These are phyloP conservation scores for Peromyscus attwateri DNA, from an alignment of 2,797 vertebrate genomes.

Conservation along the genomic window DNA sequence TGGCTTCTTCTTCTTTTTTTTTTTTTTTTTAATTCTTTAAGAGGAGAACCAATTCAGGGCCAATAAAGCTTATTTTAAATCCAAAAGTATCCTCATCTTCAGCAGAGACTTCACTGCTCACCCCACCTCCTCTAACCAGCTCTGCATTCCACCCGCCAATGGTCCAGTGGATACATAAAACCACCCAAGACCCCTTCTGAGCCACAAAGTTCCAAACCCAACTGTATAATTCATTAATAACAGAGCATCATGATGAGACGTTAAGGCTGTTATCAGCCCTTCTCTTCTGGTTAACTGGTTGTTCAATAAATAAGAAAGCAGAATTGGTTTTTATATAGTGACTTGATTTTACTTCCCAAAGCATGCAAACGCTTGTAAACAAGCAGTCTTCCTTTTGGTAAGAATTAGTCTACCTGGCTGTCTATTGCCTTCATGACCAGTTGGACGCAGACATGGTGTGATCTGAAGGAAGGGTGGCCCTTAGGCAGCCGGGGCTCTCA, in stretches of 20 bases:
- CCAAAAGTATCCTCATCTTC: background rate
- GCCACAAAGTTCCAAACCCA: background rate
- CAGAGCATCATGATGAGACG: background rate
- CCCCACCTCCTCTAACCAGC: rapidly evolving
- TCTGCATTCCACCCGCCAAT: background rate
- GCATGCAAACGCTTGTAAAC: background rate
- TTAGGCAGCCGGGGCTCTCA: rapidly evolving
- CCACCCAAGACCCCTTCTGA: background rate
- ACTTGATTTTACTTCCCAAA: constrained; percentile 17
- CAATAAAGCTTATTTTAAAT: background rate
- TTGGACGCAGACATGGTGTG: background rate
- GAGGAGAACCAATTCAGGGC: background rate
- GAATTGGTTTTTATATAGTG: background rate
- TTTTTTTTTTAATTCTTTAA: background rate
- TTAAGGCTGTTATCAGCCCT: no score
- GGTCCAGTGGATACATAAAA: background rate
- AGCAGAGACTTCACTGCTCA: rapidly evolving
- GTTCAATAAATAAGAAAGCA: background rate
- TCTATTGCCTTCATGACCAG: background rate
- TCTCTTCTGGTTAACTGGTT: background rate
- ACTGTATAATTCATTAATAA: background rate
- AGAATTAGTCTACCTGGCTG: background rate
- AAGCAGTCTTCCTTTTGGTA: constrained; percentile 5
- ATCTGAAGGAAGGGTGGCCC: background rate
- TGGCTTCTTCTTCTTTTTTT: background rate